Evolutionary conservation across 1,140 invertebrate species (phyloP).

Genomic region (Diorhabda carinulata): DNA sequence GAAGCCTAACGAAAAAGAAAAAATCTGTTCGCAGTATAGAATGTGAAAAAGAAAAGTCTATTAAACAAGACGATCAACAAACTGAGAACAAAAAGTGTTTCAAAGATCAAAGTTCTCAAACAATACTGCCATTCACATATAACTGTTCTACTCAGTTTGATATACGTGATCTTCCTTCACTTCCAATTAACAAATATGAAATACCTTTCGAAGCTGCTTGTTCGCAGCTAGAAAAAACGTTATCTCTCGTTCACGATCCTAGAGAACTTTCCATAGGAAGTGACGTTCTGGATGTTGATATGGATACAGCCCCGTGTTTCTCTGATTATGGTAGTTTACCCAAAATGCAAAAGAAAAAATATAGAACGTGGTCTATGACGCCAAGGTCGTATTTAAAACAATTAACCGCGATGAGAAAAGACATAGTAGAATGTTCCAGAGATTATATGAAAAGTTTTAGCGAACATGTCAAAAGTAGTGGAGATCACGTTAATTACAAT

Average conservation of each 20-base stretch:
- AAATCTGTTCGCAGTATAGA: background rate
- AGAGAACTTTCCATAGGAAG: constrained; percentile 17
- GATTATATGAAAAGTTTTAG: constrained; percentile 22
- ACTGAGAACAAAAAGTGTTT: background rate
- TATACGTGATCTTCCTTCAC: background rate
- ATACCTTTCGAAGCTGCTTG: constrained; percentile 39
- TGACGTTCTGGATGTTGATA: constrained; percentile 39
- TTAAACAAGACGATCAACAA: background rate
- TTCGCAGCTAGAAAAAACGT: constrained; percentile 37
- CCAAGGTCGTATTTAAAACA: constrained; percentile 44
- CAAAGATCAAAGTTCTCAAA: constrained; percentile 15
- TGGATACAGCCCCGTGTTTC: constrained; percentile 41
- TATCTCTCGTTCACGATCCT: constrained; percentile 19
- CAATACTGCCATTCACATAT: constrained; percentile 21
- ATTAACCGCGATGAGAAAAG: constrained; percentile 40
- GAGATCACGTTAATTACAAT: background rate
- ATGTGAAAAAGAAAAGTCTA: background rate
- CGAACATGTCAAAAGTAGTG: background rate
- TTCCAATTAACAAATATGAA: constrained; percentile 42
- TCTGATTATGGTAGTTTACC: constrained; percentile 47
- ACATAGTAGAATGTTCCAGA: constrained; percentile 40
- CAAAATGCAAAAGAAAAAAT: constrained; percentile 22
- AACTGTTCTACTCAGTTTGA: constrained; percentile 18
- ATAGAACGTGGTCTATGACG: constrained; percentile 33
- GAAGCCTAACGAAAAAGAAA: background rate